Evolutionary conservation across 2,888 invertebrate species (phyloP), one percentile per base, ranked within the genome.

Genomic region (Mactromeris polynyma): DNA sequence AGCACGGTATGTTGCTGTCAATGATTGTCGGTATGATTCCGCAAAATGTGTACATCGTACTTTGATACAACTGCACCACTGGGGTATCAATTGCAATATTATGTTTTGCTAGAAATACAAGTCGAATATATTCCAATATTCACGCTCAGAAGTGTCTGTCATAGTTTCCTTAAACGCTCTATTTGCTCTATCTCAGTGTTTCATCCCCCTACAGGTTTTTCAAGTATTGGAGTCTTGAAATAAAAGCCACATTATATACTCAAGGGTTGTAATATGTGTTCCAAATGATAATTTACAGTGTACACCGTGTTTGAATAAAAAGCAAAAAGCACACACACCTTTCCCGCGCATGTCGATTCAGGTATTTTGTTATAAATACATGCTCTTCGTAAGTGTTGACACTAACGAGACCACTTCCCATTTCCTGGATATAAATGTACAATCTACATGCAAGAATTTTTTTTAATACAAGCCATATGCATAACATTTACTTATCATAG

Each of bases 331-430:
- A 1, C n/a, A 26, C 73, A n/a, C 73, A 89, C 89, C 86, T 83
- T 46, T 81, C 64, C 21, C 31, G 26, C 19, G 80, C 86, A 58
- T 89, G 89, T 26, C 77, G 83, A 3, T 69, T 64, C 14, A 90
- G 73, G 77, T 40, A 90, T 36, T 85, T 4, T 38, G 84, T n/a
- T 33, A 87, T 82, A n/a, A 78, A 90, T 11, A n/a, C 42, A 80
- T 87, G 82, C 31, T 90, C 89, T 31, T 58, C 64, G 6, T 54
- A 9, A 69, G 81, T 86, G 19, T 85, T 84, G 1, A 94, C 90
- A 79, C 93, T 93, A 1, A 93, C 88, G 17, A 94, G 81, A 0
- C 90, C 91, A 38, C 92, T 91, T 26, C 93, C 93, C 36, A 92
- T 86, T 11, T 36, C 81, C 93, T 93, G 85, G 11, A 83, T 86